phyloP scores from a whole-genome alignment of 2,888 invertebrate genomes.

The Eucera pruinosa region DNA sequence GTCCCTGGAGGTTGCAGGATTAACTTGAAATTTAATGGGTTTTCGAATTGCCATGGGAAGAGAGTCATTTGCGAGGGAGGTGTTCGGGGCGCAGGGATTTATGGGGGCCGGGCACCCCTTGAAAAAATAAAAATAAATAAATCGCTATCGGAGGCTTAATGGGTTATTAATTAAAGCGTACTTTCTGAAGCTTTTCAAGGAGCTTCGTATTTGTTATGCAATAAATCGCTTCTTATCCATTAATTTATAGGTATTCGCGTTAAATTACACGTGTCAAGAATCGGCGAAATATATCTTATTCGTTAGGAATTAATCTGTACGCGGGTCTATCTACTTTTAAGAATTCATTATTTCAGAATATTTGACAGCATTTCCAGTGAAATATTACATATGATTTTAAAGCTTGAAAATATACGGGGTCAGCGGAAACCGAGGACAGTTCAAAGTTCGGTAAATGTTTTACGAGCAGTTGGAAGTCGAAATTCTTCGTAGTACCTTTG shows the following conservation, averaged over 20 bases:
- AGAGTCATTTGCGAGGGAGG: constrained; percentile 52
- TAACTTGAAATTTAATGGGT: constrained; percentile 68
- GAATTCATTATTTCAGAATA: not conserved
- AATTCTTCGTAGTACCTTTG: not conserved
- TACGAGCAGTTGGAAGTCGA: not conserved
- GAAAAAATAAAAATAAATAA: constrained; percentile 34
- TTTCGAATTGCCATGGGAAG: constrained; percentile 61
- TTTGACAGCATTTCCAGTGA: not conserved
- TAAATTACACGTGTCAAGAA: too few species aligned
- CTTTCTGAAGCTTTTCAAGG: constrained; percentile 4
- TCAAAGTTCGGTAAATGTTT: not conserved
- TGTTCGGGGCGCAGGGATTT: constrained; percentile 32
- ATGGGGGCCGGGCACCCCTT: constrained; percentile 5
- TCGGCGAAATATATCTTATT: too few species aligned
- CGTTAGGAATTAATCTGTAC: too few species aligned
- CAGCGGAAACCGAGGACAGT: not conserved
- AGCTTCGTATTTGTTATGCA: not conserved
- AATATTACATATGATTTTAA: not conserved
- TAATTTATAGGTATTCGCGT: constrained; percentile 16
- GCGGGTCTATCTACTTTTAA: too few species aligned
- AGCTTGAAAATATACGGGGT: not conserved
- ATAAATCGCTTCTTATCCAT: constrained; percentile 6
- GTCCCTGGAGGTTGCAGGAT: constrained; percentile 63
- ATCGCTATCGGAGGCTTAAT: constrained; percentile 19
- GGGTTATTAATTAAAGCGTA: constrained; percentile 39